Evolutionary conservation across 2,113 vertebrate species (phyloP).

Genomic region (Colius striatus): DNA sequence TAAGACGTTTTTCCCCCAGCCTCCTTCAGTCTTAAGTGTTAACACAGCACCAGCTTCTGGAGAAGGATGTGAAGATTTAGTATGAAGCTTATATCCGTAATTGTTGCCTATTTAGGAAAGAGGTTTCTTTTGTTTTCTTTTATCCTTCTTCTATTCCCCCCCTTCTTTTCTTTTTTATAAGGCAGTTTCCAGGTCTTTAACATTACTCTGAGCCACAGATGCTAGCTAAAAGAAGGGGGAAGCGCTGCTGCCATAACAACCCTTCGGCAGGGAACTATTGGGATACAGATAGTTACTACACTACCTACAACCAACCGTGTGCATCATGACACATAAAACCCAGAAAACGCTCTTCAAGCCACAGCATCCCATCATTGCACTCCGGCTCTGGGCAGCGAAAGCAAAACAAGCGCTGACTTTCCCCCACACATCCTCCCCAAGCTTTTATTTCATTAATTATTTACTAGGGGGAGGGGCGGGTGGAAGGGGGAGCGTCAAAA

Average conservation of each 20-base stretch:
- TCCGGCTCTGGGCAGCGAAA: not conserved
- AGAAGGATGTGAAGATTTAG: not conserved
- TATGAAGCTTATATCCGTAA: not conserved
- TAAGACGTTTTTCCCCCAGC: not conserved
- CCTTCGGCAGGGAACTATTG: constrained; percentile 45
- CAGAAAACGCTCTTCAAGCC: not conserved
- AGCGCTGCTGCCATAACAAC: constrained; percentile 66
- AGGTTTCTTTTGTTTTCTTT: not conserved
- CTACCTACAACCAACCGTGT: constrained; percentile 16
- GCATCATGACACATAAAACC: not conserved
- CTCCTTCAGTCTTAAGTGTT: not conserved
- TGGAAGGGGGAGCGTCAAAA: not conserved
- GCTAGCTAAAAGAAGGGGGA: not conserved
- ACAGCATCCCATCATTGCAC: not conserved
- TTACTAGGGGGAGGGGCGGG: accelerated
- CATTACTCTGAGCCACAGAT: not conserved
- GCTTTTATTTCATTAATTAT: not conserved
- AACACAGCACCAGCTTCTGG: constrained; percentile 56
- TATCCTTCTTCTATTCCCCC: not conserved
- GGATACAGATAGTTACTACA: constrained; percentile 49
- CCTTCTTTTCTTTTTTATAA: not conserved
- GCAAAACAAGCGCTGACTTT: not conserved
- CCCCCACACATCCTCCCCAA: too few species aligned
- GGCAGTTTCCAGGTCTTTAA: not conserved
- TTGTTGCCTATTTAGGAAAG: constrained; percentile 18